Evolutionary conservation across 2,888 invertebrate genomes (phyloP).

Genomic region (Eustalomyia histrio): DNA sequence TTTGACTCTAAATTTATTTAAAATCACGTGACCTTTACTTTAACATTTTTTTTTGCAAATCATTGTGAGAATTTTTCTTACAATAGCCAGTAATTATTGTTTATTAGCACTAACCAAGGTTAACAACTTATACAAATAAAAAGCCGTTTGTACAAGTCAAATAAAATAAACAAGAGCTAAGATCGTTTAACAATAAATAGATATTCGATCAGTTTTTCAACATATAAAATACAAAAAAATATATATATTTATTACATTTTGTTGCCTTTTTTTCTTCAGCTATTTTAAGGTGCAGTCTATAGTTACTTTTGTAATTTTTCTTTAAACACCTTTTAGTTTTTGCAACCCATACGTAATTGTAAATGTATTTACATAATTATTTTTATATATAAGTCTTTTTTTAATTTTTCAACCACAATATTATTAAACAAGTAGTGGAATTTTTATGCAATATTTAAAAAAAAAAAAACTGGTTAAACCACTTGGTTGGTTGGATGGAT

Average conservation of each 20-base stretch:
- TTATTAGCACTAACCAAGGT: slow-evolving; percentile 59
- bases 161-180: slow-evolving; percentile 12
- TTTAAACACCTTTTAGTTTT: slow-evolving; percentile 1
- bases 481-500: slow-evolving; percentile 22
- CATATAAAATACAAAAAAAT: background rate
- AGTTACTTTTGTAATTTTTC: background rate
- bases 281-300: slow-evolving; percentile 18
- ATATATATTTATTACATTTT: background rate
- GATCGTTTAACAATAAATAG: background rate
- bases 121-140: slow-evolving; percentile 56
- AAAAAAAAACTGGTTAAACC: slow-evolving; percentile 53
- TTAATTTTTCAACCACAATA: background rate
- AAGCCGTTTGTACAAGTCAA: slow-evolving; percentile 8
- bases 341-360: slow-evolving; percentile 3
- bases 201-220: background rate
- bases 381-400: slow-evolving; percentile 26
- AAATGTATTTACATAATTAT: slow-evolving; percentile 8
- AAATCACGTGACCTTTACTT: slow-evolving; percentile 33
- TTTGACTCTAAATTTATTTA: background rate
- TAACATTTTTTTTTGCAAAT: slow-evolving; percentile 22
- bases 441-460: slow-evolving; percentile 37
- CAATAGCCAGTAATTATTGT: slow-evolving; percentile 43
- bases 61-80: slow-evolving; percentile 18
- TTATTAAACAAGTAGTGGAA: background rate
- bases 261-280: background rate